phyloP scores from a whole-genome alignment of 2,113 vertebrate species.

The Fregetta grallaria region DNA sequence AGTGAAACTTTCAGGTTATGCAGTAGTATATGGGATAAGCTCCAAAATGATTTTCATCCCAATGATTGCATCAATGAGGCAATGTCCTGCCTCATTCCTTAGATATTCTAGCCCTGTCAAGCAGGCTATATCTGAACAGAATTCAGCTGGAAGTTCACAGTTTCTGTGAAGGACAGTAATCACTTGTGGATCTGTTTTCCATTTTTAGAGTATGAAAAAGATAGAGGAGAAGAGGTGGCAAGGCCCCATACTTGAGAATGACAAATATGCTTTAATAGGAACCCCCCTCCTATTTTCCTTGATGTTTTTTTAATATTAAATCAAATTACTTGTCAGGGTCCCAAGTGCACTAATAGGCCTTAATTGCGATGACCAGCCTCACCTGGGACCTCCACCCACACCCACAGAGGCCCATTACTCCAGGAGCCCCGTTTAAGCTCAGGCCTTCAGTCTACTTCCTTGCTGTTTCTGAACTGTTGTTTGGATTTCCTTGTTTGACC shows the following conservation, averaged over 20 bases:
- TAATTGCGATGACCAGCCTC: background rate
- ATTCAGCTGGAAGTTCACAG: background rate
- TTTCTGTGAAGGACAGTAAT: background rate
- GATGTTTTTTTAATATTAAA: background rate
- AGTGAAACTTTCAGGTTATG: background rate
- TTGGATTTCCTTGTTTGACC: background rate
- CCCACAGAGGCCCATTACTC: background rate
- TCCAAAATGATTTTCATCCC: background rate
- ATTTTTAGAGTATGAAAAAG: background rate
- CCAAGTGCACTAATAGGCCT: background rate
- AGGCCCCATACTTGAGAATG: background rate
- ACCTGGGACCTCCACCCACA: background rate
- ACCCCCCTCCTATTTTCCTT: rapidly evolving
- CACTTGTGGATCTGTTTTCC: background rate
- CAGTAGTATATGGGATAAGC: background rate
- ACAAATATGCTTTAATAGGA: background rate
- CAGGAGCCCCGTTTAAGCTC: background rate
- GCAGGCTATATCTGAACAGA: background rate
- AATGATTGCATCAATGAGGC: too few relatives aligned
- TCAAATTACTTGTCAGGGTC: background rate
- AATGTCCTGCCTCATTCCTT: background rate
- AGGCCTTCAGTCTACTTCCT: background rate
- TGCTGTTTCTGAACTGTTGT: background rate
- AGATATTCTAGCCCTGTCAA: background rate
- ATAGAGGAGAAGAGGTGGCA: background rate